Evolutionary conservation across 2,888 invertebrate species (phyloP), one percentile per base, ranked within the genome.

Genomic region (Myathropa florea): DNA sequence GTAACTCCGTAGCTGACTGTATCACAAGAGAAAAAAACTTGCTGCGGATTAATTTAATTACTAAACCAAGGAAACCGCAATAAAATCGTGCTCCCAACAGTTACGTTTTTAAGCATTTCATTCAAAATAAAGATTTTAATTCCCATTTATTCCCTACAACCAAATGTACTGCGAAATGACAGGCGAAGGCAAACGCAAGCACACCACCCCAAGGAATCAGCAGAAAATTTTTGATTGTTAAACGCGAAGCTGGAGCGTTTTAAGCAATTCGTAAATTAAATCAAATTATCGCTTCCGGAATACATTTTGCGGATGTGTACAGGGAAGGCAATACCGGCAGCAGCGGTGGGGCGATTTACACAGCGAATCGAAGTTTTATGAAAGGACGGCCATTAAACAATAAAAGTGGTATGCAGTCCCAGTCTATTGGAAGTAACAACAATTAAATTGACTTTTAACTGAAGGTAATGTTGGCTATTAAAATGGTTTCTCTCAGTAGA

Each of bases 11-110:
- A 46, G 46, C n/a, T 10, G 28, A 36, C 53, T 65, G 79, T 67
- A 7, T 46, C 46, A n/a, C 7, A 46, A 46, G n/a, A 18, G 6
- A 46, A 67, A 67, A 73, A 68, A 65, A 65, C 79, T 72, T 80
- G 60, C 79, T 30, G 26, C 26, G 79, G 79, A 80, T 80, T 80
- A 80, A 80, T 80, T 80, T 80, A 80, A 80, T 80, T 80, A 80
- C 79, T 61, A 6, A 60, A 26, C 79, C 67, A 46, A 65, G 59
- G 26, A 60, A 72, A 80, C 71, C 65, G 60, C 72, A 72, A 61
- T 80, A 80, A 73, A 78, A 72, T 55, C 46, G 46, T 61, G 33
- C 60, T 73, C 60, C 65, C 39, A 71, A 57, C 63, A 64, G 55
- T 63, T 63, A 64, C 63, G 24, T 67, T 78, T 63, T 36, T 61